Evolutionary conservation across 1,140 invertebrate genomes (phyloP).

Genomic region (Zaprionus lachaisei): DNA sequence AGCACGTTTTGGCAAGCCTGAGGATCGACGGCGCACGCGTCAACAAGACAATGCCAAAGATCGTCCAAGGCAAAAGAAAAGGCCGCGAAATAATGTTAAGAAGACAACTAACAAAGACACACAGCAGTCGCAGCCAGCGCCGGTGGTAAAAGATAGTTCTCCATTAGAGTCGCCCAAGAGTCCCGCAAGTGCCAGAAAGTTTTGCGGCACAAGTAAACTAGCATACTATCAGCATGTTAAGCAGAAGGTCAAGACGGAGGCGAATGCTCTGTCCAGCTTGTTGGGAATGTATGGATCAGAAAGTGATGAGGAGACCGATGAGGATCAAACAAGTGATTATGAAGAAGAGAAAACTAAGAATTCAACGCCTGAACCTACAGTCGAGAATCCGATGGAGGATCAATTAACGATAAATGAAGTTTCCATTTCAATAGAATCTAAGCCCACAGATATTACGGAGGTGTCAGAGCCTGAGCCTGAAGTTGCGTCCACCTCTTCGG

Average conservation of each 20-base stretch:
- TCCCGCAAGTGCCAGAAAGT: conserved; percentile 29
- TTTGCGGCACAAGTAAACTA: conserved; percentile 62
- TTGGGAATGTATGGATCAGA: conserved; percentile 78
- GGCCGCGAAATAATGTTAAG: neutral
- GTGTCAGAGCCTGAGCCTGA: neutral
- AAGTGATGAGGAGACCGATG: conserved; percentile 56
- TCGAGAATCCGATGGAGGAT: neutral
- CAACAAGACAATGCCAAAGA: conserved; percentile 12
- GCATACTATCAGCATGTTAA: conserved; percentile 65
- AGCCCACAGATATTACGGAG: neutral
- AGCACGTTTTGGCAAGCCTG: conserved; percentile 83
- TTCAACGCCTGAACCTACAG: neutral
- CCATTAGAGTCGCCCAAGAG: neutral
- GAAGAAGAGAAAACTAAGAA: neutral
- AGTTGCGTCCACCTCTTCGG: neutral
- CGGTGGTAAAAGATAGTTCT: neutral
- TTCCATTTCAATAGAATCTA: neutral
- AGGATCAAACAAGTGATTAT: conserved; percentile 7
- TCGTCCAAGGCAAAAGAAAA: conserved; percentile 12
- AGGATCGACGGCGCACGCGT: conserved; percentile 62
- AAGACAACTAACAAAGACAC: neutral
- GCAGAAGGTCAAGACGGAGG: conserved; percentile 12
- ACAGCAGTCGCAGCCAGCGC: neutral
- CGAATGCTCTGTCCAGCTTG: conserved; percentile 57
- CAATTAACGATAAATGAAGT: neutral